phyloP scores from a whole-genome alignment of 2,888 invertebrate species.

The Lapara coniferarum region DNA sequence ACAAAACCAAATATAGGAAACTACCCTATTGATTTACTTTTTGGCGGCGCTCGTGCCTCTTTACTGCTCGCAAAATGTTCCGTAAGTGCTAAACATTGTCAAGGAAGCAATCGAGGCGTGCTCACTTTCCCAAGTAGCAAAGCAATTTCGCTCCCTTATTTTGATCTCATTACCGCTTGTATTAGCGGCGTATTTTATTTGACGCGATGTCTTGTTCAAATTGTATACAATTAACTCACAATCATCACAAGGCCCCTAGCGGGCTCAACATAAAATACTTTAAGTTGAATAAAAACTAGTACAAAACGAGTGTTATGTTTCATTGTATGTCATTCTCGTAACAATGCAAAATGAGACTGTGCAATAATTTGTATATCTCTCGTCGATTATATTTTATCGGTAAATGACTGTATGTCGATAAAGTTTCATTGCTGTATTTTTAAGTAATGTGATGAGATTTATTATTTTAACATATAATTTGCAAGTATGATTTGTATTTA shows the following conservation, averaged over 20 bases:
- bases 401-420: conserved; percentile 50
- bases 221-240: conserved; percentile 31
- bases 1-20: no score
- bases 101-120: conserved; percentile 11
- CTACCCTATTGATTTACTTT: conserved; percentile 11
- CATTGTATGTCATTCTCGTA: conserved; percentile 41
- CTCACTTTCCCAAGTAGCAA: conserved; percentile 57
- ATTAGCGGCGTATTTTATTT: conserved; percentile 22
- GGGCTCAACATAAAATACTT: conserved; percentile 52
- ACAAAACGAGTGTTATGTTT: conserved; percentile 62
- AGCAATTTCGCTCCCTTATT: conserved; percentile 53
- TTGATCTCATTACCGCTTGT: conserved; percentile 67
- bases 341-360: conserved; percentile 57
- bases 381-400: conserved; percentile 46
- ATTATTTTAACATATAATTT: conserved; percentile 75
- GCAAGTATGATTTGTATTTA: conserved; percentile 82
- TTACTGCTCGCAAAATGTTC: neutral
- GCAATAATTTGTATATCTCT: conserved; percentile 62
- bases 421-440: conserved; percentile 56
- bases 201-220: conserved; percentile 28
- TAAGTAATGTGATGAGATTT: conserved; percentile 77
- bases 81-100: neutral
- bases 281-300: conserved; percentile 71
- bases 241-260: conserved; percentile 55
- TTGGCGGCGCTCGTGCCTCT: conserved; percentile 4